Conservation (phyloP, 2,888 invertebrate genomes). For the Andrena haemorrhoa region DNA sequence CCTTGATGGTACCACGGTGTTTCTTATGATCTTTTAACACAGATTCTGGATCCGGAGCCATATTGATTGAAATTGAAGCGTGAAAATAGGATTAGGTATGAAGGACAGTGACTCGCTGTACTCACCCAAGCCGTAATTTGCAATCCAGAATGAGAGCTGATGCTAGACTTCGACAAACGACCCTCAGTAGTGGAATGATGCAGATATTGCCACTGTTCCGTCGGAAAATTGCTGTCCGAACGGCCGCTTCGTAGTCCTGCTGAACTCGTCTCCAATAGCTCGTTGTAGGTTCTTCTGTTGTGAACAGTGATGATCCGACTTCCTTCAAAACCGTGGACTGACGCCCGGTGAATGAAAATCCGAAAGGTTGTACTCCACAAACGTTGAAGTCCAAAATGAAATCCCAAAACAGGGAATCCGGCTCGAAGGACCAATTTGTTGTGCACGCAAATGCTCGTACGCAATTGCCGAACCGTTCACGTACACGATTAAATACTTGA, state of each 20-base stretch:
- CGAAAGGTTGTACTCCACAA: neutral
- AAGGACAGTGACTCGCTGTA: neutral
- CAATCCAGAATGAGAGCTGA: neutral
- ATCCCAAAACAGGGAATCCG: neutral
- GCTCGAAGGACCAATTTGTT: neutral
- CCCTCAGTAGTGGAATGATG: neutral
- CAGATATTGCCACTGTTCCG: neutral
- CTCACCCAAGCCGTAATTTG: neutral
- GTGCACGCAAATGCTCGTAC: too few relatives aligned
- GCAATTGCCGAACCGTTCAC: too few relatives aligned
- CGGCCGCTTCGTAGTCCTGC: slow-evolving; percentile 1
- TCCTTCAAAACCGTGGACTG: neutral
- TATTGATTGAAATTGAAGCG: neutral
- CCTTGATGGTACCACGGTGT: neutral
- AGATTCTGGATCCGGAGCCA: neutral
- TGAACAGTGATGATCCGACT: neutral
- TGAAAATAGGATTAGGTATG: neutral
- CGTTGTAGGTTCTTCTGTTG: neutral
- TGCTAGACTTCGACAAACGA: neutral
- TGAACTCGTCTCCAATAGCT: neutral
- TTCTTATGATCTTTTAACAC: neutral
- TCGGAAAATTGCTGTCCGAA: neutral
- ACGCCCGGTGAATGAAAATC: neutral
- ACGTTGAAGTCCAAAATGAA: neutral
- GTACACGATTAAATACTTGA: too few relatives aligned